phyloP scores from a whole-genome alignment of 2,113 vertebrate genomes.

The Malurus elegans region DNA sequence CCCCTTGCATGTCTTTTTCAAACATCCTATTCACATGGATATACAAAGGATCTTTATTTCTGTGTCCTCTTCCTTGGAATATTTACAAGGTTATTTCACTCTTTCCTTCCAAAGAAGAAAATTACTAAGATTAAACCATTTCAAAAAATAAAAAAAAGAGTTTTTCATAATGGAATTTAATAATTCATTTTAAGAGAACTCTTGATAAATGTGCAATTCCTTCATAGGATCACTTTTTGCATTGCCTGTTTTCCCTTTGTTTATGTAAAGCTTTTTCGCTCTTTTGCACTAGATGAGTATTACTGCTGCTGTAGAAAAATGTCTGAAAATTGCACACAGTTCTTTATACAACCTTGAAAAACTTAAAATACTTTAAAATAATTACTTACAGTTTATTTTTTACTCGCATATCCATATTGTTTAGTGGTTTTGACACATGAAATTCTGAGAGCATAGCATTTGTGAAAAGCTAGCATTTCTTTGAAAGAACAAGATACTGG shows the following conservation, averaged over 20 bases:
- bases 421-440: not conserved
- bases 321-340: not conserved
- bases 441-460: not conserved
- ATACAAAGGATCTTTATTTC: not conserved
- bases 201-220: not conserved
- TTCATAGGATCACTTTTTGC: not conserved
- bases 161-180: not conserved
- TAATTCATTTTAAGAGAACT: not conserved
- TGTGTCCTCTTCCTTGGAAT: not conserved
- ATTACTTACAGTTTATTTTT: not conserved
- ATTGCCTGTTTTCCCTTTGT: not conserved
- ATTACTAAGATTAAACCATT: not conserved
- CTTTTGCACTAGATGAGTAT: not conserved
- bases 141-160: not conserved
- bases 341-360: not conserved
- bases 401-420: not conserved
- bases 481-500: not conserved
- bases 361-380: not conserved
- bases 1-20: not conserved
- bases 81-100: not conserved
- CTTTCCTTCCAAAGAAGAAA: not conserved
- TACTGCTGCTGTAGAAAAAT: not conserved
- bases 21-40: not conserved
- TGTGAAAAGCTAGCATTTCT: not conserved
- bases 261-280: not conserved